Conservation (phyloP, 2,888 invertebrate genomes). For the Ephialtes manifestator region DNA sequence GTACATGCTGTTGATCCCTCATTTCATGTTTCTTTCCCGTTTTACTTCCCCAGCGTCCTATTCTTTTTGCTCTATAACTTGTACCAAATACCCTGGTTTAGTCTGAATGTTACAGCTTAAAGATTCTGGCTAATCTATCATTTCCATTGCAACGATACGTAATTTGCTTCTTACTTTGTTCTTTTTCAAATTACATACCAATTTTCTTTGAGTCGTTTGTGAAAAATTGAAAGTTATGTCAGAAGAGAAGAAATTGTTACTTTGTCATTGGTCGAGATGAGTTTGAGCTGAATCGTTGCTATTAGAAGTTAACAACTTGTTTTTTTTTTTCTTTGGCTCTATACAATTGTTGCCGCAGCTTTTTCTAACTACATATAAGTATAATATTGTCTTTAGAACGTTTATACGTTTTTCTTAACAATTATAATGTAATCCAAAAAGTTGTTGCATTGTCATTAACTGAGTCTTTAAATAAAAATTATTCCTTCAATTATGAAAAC, state of each 20-base stretch:
- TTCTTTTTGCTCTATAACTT: slow-evolving; percentile 18
- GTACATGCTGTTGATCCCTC: background rate
- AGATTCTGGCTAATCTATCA: background rate
- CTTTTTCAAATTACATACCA: background rate
- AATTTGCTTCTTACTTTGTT: background rate
- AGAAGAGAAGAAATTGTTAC: background rate
- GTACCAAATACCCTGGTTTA: background rate
- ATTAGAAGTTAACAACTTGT: background rate
- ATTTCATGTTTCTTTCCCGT: slow-evolving; percentile 17
- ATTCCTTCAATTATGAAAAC: too few species aligned
- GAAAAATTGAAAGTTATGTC: background rate
- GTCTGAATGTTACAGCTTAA: background rate
- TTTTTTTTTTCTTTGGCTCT: background rate
- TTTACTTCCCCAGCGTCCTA: background rate
- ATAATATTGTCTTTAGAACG: too few species aligned
- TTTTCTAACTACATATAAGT: too few species aligned
- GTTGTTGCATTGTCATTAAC: background rate
- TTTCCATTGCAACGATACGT: background rate
- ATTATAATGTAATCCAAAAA: background rate
- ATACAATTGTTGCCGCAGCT: too few species aligned
- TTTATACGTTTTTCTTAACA: too few species aligned
- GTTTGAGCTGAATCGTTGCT: background rate
- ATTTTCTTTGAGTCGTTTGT: background rate
- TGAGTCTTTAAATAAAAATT: too few species aligned
- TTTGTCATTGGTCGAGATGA: background rate